phyloP scores from a whole-genome alignment of 2,113 vertebrate species.

The Rattus rattus region DNA sequence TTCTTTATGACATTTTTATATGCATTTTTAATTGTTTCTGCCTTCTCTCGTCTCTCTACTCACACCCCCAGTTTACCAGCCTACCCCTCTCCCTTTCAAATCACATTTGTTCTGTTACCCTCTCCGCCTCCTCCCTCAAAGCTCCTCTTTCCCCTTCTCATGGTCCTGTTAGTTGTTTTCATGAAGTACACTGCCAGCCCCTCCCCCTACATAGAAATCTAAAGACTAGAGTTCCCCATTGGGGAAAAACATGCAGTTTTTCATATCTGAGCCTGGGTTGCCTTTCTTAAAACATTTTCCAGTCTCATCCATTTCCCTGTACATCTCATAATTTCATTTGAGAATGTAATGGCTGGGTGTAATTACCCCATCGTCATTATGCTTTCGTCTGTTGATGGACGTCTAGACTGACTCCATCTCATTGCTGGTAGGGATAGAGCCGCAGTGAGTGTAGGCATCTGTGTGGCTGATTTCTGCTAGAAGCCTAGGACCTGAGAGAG shows the following conservation, averaged over 20 bases:
- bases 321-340: too few relatives aligned
- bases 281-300: not conserved
- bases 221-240: too few relatives aligned
- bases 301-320: not conserved
- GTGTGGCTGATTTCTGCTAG: not conserved
- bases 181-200: not conserved
- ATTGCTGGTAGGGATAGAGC: not conserved
- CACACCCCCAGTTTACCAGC: not conserved
- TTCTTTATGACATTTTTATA: not conserved
- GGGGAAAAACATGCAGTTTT: not conserved
- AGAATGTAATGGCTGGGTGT: not conserved
- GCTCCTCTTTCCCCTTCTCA: not conserved
- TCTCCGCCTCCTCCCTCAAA: not conserved
- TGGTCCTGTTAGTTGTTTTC: not conserved
- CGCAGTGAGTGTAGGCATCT: not conserved
- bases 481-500: too few relatives aligned
- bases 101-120: not conserved
- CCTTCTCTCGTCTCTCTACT: too few relatives aligned
- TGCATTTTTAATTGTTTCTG: not conserved
- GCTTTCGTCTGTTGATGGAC: not conserved
- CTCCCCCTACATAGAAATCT: not conserved
- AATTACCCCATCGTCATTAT: not conserved
- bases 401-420: not conserved
- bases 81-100: not conserved
- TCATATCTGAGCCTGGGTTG: not conserved